Percentiles rank a stretch among this genome's conserved stretches.
phyloP scores from a whole-genome alignment of 1,140 invertebrate genomes.

The Spodoptera frugiperda region DNA sequence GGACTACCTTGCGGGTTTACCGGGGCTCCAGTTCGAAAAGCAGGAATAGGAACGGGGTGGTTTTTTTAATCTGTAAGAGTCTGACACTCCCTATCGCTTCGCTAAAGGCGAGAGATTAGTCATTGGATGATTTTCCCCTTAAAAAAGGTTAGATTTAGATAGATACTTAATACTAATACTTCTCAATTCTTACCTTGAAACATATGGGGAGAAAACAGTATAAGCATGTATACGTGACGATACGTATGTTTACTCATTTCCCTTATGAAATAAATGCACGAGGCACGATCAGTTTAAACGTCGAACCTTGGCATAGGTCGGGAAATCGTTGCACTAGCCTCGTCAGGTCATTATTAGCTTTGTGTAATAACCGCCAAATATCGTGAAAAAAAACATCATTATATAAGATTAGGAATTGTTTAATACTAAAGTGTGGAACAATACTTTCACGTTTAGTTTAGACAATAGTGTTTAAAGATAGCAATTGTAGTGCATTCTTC shows the following conservation, averaged over 20 bases:
- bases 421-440: not conserved
- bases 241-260: constrained; percentile 7
- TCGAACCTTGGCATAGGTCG: constrained; percentile 21
- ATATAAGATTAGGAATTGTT: not conserved
- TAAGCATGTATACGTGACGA: not conserved
- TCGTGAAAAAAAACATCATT: constrained; percentile 5
- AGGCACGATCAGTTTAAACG: constrained; percentile 15
- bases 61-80: too few species aligned
- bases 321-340: constrained; percentile 19
- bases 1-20: too few species aligned
- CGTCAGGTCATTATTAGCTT: constrained; percentile 16
- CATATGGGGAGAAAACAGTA: too few species aligned
- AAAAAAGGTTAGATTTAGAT: too few species aligned
- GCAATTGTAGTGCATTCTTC: constrained; percentile 8
- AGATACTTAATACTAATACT: too few species aligned
- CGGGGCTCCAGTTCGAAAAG: too few species aligned
- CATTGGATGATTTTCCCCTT: too few species aligned
- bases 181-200: too few species aligned
- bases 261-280: constrained; percentile 24
- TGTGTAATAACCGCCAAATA: constrained; percentile 21
- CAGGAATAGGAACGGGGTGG: too few species aligned
- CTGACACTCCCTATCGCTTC: too few species aligned
- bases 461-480: not conserved
- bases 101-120: too few species aligned
- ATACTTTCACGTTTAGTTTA: constrained; percentile 1